Evolutionary conservation across 2,888 invertebrate genomes (phyloP).

Genomic region (Protodeltote pygarga): DNA sequence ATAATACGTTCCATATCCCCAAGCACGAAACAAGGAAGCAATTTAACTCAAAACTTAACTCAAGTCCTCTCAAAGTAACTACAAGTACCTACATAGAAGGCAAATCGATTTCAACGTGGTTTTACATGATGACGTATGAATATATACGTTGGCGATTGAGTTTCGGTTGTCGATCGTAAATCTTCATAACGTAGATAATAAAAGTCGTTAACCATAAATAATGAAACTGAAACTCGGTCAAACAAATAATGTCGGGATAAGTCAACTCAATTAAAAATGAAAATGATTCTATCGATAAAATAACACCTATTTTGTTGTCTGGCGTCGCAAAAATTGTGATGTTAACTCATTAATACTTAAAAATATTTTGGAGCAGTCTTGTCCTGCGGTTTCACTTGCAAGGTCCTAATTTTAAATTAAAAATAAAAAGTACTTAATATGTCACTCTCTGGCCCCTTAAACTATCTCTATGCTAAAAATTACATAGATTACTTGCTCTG

Average conservation of each 20-base stretch:
- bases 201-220: conserved; percentile 58
- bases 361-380: no score
- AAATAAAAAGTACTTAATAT: no score
- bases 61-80: conserved; percentile 1
- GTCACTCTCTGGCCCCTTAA: no score
- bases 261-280: conserved; percentile 45
- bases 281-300: conserved; percentile 23
- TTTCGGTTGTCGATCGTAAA: conserved; percentile 51
- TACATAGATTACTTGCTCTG: no score
- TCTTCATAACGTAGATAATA: conserved; percentile 60
- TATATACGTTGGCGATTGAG: conserved; percentile 43
- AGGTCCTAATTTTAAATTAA: no score
- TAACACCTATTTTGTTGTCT: conserved; percentile 3
- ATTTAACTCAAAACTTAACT: conserved; percentile 5
- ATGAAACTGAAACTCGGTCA: conserved; percentile 54
- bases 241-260: conserved; percentile 55
- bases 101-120: conserved; percentile 5
- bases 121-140: conserved; percentile 39
- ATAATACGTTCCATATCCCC: neutral
- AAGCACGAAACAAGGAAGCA: conserved; percentile 7
- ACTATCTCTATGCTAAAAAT: no score
- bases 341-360: no score
- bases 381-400: no score
- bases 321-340: neutral
- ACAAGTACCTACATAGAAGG: neutral